Evolutionary conservation across 1,140 invertebrate species (phyloP).

Genomic region (Drosophila pachea): DNA sequence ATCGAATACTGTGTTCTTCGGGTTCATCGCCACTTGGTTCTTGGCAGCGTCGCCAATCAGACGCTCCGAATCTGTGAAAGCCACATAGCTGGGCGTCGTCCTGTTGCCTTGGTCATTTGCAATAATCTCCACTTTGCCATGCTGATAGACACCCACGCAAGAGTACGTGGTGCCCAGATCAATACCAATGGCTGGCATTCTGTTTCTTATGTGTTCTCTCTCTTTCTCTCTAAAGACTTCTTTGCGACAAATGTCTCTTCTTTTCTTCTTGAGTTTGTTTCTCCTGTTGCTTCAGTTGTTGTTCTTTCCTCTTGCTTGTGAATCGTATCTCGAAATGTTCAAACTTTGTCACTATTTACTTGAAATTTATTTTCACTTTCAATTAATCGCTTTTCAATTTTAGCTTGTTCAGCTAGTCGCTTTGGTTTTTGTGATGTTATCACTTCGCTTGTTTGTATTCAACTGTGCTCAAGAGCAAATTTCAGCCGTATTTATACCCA

Average conservation of each 20-base stretch:
- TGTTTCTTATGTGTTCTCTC: constrained; percentile 23
- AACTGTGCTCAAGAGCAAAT: constrained; percentile 50
- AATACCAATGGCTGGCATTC: constrained; percentile 85
- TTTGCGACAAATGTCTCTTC: background rate
- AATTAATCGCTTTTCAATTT: constrained; percentile 16
- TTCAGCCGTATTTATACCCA: constrained; percentile 61
- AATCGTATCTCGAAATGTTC: no score
- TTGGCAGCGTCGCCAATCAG: constrained; percentile 96
- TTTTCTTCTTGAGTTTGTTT: background rate
- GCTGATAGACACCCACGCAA: constrained; percentile 88
- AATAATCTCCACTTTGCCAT: constrained; percentile 94
- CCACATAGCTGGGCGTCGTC: constrained; percentile 97
- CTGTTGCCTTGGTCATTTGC: constrained; percentile 97
- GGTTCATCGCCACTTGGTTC: constrained; percentile 80
- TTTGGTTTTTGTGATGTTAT: constrained; percentile 58
- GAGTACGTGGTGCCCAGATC: constrained; percentile 89
- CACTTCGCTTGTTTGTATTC: constrained; percentile 60
- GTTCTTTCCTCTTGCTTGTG: background rate
- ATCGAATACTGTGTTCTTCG: constrained; percentile 74
- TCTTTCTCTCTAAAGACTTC: background rate
- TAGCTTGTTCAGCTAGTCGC: constrained; percentile 47
- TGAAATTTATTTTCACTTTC: constrained; percentile 19
- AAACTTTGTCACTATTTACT: constrained; percentile 1
- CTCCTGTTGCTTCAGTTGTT: background rate
- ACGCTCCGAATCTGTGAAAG: constrained; percentile 96